Base-by-base conservation (phyloP, 2,888 invertebrate species). In the Hoplodrina ambigua region DNA sequence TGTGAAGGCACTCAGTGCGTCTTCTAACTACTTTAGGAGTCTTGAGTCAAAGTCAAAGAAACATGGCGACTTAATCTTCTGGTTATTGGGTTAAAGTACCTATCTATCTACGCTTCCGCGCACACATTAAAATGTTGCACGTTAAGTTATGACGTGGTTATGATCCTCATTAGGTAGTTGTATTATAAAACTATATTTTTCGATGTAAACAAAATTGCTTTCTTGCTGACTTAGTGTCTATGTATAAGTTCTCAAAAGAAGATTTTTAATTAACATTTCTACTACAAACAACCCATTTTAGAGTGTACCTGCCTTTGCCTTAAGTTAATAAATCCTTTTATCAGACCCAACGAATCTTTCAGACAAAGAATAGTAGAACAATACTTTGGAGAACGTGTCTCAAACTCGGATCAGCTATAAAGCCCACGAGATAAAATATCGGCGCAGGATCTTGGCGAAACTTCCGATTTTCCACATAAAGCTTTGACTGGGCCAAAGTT, bases 381-480 rank as follows among this genome's bases (percentile, higher is more conserved):
- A 66, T 65, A 25, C 57, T 55, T 30, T 41, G 20, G 59, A 78
- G 70, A 61, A 71, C 55, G 49, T 64, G 56, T 68, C 57, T 52
- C 68, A 64, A 79, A 71, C 74, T 71, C 63, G 72, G 81, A 81
- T 70, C 71, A 73, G 78, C 66, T 63, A 72, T 83, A 84, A 79
- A 84, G 69, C 75, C 71, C 67, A 63, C 67, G 72, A 82, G 83
- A 85, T 81, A 74, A 83, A 81, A 80, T 80, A 86, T 87, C 83
- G 82, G 78, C 81, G 73, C 69, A 57, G 60, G 71, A 73, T 80
- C 72, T 72, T 60, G 78, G 80, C 55, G 41, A 65, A 74, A 78
- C 80, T 81, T 80, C 78, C 80, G 83, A 86, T 76, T 87, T 88
- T 81, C 80, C 80, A 85, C 80, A 75, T 78, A 80, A 73, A 85